A percentile compares a stretch with the other conserved stretches of the same genome.
Evolutionary conservation across 2,888 invertebrate genomes (phyloP).

Genomic region (Aricia artaxerxes): DNA sequence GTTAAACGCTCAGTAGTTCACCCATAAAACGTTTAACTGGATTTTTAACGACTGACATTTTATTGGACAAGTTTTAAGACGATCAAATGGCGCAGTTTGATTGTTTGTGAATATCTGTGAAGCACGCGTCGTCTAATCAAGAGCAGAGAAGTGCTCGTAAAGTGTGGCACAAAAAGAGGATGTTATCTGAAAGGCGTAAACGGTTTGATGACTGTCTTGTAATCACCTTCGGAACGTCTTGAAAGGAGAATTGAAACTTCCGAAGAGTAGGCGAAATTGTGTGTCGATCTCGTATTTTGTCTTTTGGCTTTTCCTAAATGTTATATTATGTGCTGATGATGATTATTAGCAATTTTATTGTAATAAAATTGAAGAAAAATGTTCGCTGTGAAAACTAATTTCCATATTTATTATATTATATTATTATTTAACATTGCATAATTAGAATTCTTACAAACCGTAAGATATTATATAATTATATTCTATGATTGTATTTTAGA

Average conservation of each 20-base stretch:
- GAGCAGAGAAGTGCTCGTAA: conserved; percentile 72
- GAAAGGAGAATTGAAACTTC: conserved; percentile 68
- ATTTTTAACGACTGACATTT: conserved; percentile 41
- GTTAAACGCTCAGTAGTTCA: conserved; percentile 27
- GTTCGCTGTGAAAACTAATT: too few relatives aligned
- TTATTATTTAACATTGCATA: too few relatives aligned
- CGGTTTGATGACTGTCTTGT: conserved; percentile 66
- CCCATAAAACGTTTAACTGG: conserved; percentile 41
- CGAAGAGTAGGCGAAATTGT: conserved; percentile 62
- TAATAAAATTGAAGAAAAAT: too few relatives aligned
- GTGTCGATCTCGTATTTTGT: not conserved
- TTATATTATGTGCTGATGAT: too few relatives aligned
- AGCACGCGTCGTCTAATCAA: conserved; percentile 59
- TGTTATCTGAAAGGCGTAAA: conserved; percentile 73
- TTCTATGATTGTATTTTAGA: too few relatives aligned
- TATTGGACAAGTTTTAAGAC: conserved; percentile 44
- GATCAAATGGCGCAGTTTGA: conserved; percentile 56
- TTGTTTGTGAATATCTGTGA: conserved; percentile 59
- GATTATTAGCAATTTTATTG: too few relatives aligned
- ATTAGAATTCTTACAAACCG: too few relatives aligned
- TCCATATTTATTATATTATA: too few relatives aligned
- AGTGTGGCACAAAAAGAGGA: conserved; percentile 68
- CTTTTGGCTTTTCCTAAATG: not conserved
- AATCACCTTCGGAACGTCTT: conserved; percentile 57
- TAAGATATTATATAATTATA: too few relatives aligned